Evolutionary conservation across 2,113 vertebrate genomes (phyloP).

Genomic region (Recurvirostra avosetta): DNA sequence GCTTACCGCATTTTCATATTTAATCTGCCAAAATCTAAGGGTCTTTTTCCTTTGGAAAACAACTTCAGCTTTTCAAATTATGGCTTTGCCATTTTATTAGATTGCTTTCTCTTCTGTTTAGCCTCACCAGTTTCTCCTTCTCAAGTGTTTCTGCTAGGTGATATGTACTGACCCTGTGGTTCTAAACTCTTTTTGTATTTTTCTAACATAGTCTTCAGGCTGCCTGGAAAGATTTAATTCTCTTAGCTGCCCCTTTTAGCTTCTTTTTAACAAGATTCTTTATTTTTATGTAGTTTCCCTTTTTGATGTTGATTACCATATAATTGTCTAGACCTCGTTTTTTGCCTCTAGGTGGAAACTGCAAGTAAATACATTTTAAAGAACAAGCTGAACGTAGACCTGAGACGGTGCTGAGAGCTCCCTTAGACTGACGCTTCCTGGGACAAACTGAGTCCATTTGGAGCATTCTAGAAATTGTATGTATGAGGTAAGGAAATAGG

Average conservation of each 20-base stretch:
- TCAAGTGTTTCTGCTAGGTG: neutral
- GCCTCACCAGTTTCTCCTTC: neutral
- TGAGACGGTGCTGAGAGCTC: neutral
- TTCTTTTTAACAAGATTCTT: neutral
- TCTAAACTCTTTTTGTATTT: neutral
- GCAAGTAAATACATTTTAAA: neutral
- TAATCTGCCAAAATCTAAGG: neutral
- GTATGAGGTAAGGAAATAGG: neutral
- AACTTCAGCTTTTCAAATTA: neutral
- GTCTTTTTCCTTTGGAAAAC: neutral
- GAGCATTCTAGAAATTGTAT: neutral
- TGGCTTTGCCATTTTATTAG: neutral
- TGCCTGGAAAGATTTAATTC: conserved; percentile 4
- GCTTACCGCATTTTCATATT: neutral
- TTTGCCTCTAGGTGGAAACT: neutral
- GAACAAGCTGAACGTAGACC: neutral
- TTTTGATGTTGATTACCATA: conserved; percentile 44
- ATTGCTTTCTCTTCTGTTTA: neutral
- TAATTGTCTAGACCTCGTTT: neutral
- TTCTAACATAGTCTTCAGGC: neutral
- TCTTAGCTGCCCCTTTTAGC: neutral
- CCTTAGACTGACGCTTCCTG: neutral
- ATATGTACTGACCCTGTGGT: neutral
- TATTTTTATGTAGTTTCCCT: neutral
- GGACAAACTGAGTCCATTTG: neutral